Percentiles rank a stretch among this genome's conserved stretches.
phyloP scores from a whole-genome alignment of 2,888 invertebrate genomes.

The Archips crataeganus region DNA sequence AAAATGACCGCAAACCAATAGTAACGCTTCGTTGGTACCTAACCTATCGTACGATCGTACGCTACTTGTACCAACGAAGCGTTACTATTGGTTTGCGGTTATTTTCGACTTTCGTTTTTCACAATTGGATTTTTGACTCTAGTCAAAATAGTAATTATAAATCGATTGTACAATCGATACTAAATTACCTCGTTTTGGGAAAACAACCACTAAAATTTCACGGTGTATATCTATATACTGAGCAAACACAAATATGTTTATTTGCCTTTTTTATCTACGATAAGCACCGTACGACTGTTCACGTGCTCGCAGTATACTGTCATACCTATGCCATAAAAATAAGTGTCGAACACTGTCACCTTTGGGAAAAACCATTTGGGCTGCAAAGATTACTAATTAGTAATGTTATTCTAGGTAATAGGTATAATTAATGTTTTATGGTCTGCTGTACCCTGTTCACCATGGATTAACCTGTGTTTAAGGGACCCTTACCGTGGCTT shows the following conservation, averaged over 20 bases:
- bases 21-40: no score
- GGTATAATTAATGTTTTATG: neutral
- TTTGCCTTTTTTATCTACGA: constrained; percentile 6
- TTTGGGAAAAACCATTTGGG: neutral
- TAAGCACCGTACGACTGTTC: constrained; percentile 3
- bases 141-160: no score
- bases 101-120: no score
- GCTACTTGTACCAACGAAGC: no score
- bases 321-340: neutral
- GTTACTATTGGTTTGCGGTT: no score
- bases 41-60: no score
- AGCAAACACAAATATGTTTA: constrained; percentile 8
- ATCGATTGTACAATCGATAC: no score
- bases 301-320: neutral
- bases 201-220: no score
- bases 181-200: no score
- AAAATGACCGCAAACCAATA: no score
- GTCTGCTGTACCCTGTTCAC: neutral
- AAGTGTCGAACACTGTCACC: neutral
- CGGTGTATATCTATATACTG: neutral
- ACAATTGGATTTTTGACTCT: no score
- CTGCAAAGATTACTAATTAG: constrained; percentile 2
- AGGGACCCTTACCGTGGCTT: no score
- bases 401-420: neutral
- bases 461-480: neutral